Base-by-base conservation (phyloP, 2,888 invertebrate species). In the Amphipoea oculea region DNA sequence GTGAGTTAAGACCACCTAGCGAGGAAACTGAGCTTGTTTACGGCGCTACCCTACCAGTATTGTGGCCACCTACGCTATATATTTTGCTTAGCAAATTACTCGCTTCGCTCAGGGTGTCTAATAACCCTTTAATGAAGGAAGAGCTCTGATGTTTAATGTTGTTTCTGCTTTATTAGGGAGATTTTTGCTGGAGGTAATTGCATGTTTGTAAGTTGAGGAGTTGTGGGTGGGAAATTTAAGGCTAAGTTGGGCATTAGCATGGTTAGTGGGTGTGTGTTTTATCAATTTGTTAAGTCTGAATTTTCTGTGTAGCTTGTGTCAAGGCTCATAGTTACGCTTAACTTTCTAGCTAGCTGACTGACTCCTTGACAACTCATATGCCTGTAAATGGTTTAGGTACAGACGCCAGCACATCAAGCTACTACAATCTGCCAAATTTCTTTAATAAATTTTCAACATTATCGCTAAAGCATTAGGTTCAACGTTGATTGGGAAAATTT, bases 21-120 rank as follows among this genome's bases (percentile, higher is more conserved):
- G 96, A 93, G 96, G 95, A 94, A 95, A 94, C 94, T 91, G 92
- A 89, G 91, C 92, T 95, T 95, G 95, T 96, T 96, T 96, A 96
- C 94, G 93, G 92, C 92, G 92, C 90, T 93, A 94, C 94, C 94
- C 92, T 91, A 90, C 90, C 95, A 93, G 94, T 95, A 95, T 95
- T 94, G 94, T 95, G 95, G 94, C 92, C 96, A 96, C 96, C 96
- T 95, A 95, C 95, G 94, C 94, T 92, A 94, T 96, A 96, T 94
- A 95, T 96, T 96, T 96, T 95, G 95, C 95, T 95, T 94, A 96
- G 96, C 96, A 96, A 96, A 96, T 96, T 96, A 95, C 94, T 95
- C 93, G 94, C 94, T 93, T 94, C 92, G 94, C 94, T 94, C 92
- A 90, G 90, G 92, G 95, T 95, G 95, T 95, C 96, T 96, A 96